Evolutionary conservation across 2,113 vertebrate species (phyloP), one percentile per base, ranked within the genome.

Genomic region (Seriola quinqueradiata): DNA sequence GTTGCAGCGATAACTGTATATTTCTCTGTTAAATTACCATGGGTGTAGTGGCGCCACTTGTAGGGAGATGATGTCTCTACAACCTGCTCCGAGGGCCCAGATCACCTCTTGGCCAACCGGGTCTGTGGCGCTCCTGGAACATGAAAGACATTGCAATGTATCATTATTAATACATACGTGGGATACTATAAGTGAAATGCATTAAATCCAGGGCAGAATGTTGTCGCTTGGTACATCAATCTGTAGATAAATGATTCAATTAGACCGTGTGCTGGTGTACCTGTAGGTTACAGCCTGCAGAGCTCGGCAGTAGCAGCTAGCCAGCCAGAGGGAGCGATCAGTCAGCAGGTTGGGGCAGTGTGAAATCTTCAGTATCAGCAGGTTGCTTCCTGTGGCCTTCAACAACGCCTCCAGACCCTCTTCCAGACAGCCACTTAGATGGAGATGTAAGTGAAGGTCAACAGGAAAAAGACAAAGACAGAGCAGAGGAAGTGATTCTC

Each of bases 321-420:
- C 98, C 95, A 99, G 92, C 98, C 98, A 99, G 81, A 99, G 97
- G 0, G 98, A 99, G 83, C 98, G 98, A 85, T 99, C 98, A 0
- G 98, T 99, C 93, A 99, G 96, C 90, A 99, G 95, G 92, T 99
- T 99, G 86, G 98, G 98, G 92, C 98, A 99, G 93, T 99, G 98
- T 0, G 98, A 99, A 90, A 99, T 97, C 83, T 98, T 98, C 71
- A 99, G 92, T 82, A 99, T 99, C 79, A 99, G 96, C 82, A 99
- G 95, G 91, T 98, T 99, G 57, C 97, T 96, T 84, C 98, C 98
- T 0, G 98, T 97, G 0, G 98, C 98, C 94, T 99, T 99, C 83
- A 99, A 89, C 91, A 99, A 89, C 4, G 98, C 97, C 94, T 99
- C 98, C 90, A 99, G 94, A 69, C 98, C 98, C 0, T 97, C 97